Evolutionary conservation across 2,888 invertebrate genomes (phyloP), one percentile per base, ranked within the genome.

Genomic region (Drosophila meridiana): DNA sequence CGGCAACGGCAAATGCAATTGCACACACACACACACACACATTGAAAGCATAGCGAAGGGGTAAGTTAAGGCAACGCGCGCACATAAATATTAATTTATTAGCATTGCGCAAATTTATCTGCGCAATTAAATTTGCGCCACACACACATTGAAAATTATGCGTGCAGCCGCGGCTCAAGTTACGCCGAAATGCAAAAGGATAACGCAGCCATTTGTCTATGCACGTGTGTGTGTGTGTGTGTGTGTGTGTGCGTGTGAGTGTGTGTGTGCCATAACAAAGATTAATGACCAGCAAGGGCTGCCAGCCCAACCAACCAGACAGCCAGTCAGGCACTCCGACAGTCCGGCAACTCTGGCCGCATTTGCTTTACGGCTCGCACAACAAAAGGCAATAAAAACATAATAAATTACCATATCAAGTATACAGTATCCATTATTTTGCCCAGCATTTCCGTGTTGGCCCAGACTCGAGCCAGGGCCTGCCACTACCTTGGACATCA

Each of bases 401-500:
- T 90, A 90, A 90, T 91, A 91, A 91, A 91, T 91, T 90, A 91
- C 90, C 88, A 90, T 90, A 91, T 90, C 91, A 91, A 91, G 87
- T 91, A 87, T 87, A 87, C 82, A 78, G 76, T 63, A 77, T 69
- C 81, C 78, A 78, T 78, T 78, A 78, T 81, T 72, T 79, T 62
- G 73, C 73, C 76, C 83, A 81, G 82, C 87, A 77, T 86, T 85
- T 85, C 89, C 89, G 75, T 86, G 77, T 88, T 74, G 48, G 72
- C 52, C 61, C 62, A 59, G 60, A 47, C 57, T 55, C 62, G 58
- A 60, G 56, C 62, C 45, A 20, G n/a, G 45, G 20, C 9, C 30
- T 34, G 9, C 36, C 20, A 34, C 40, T 61, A 75, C 57, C 73
- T 73, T 73, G 72, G 58, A 73, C 74, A 60, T 64, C 60, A 60